phyloP scores from a whole-genome alignment of 1,140 invertebrate species.

The Drosophila kurseongensis region DNA sequence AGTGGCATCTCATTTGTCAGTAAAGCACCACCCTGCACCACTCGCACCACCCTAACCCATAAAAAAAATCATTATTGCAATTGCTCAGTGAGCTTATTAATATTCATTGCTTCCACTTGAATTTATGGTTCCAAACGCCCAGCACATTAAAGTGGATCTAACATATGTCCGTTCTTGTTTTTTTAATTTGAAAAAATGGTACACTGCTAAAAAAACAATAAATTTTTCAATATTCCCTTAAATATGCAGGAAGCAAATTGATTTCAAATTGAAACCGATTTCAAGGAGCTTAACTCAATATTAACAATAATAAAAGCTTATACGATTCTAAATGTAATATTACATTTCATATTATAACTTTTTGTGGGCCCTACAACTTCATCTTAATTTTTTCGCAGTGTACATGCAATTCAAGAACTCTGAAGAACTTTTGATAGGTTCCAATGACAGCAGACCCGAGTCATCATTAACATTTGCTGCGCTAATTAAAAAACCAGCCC shows the following conservation, averaged over 20 bases:
- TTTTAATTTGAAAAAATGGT: conserved; percentile 44
- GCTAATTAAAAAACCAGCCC: conserved; percentile 63
- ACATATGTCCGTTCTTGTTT: conserved; percentile 55
- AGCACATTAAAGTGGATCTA: conserved; percentile 68
- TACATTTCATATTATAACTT: too few species aligned
- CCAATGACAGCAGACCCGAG: conserved; percentile 32
- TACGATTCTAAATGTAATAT: too few species aligned
- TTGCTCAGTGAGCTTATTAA: conserved; percentile 76
- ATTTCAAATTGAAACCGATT: too few species aligned
- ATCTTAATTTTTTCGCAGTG: background rate
- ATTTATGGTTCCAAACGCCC: conserved; percentile 57
- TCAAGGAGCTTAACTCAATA: too few species aligned
- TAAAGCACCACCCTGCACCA: background rate
- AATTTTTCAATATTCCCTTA: too few species aligned
- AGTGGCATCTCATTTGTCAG: conserved; percentile 69
- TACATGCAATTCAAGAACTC: conserved; percentile 22
- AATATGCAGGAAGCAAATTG: background rate
- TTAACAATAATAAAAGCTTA: too few species aligned
- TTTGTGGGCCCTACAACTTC: too few species aligned
- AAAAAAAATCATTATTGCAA: conserved; percentile 62
- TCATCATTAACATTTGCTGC: conserved; percentile 53
- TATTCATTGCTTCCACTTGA: conserved; percentile 75
- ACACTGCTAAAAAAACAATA: conserved; percentile 4
- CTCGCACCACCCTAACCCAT: background rate
- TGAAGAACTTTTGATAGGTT: conserved; percentile 27